Conservation (phyloP, 92 coral and sea anemone genomes). For the Heliopora coerulea region DNA sequence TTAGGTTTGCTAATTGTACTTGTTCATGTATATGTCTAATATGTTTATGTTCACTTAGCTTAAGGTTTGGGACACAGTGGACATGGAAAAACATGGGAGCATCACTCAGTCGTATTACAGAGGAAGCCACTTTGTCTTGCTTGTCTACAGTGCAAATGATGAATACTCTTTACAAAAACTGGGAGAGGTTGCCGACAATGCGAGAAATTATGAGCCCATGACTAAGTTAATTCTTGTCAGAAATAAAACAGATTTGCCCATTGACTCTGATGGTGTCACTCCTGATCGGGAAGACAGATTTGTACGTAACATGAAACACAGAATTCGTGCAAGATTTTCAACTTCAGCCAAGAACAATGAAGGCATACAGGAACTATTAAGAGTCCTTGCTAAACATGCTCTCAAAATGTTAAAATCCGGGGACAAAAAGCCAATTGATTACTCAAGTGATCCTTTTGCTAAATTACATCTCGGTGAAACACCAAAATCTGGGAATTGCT, state of each 20-base stretch:
- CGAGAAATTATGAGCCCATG: conserved; percentile 54
- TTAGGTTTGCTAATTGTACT: too few species aligned
- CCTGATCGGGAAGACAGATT: conserved; percentile 14
- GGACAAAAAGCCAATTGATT: not conserved
- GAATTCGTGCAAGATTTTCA: conserved; percentile 35
- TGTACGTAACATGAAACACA: conserved; percentile 24
- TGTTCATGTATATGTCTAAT: too few species aligned
- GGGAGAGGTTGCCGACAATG: not conserved
- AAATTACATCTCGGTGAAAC: not conserved
- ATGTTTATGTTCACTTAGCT: too few species aligned
- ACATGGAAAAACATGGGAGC: conserved; percentile 59
- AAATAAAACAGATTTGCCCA: conserved; percentile 75
- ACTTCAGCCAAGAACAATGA: conserved; percentile 75
- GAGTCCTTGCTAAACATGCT: conserved; percentile 36
- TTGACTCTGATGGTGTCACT: conserved; percentile 40
- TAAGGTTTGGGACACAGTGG: conserved; percentile 72
- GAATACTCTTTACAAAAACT: conserved; percentile 45
- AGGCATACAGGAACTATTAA: conserved; percentile 63
- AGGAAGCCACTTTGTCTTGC: conserved; percentile 63
- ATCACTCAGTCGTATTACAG: conserved; percentile 70
- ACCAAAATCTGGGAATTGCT: not conserved
- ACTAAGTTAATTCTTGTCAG: conserved; percentile 57
- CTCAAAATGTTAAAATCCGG: not conserved
- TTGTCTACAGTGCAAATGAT: conserved; percentile 68
- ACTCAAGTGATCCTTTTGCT: not conserved